Evolutionary conservation across 2,888 invertebrate genomes (phyloP).

Genomic region (Gastracanthus pulcherrimus): DNA sequence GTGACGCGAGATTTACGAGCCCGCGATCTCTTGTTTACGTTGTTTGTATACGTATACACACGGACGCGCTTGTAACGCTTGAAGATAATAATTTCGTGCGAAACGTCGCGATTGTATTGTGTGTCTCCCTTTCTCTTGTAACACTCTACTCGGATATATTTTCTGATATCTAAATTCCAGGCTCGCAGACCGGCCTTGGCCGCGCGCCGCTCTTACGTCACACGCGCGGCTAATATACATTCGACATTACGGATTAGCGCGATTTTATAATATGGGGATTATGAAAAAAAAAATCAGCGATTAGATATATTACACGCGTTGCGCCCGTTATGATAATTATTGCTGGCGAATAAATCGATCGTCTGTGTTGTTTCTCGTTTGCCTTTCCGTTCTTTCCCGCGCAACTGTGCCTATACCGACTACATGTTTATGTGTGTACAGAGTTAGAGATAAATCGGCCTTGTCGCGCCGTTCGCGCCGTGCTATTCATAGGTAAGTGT

Average conservation of each 20-base stretch:
- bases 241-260: not conserved
- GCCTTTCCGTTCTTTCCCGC: not conserved
- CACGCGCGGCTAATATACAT: not conserved
- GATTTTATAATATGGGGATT: conserved; percentile 38
- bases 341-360: not conserved
- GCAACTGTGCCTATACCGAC: not conserved
- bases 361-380: not conserved
- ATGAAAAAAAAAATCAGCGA: conserved; percentile 37
- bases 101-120: not conserved
- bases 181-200: conserved; percentile 6
- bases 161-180: conserved; percentile 3
- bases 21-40: not conserved
- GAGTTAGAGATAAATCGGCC: conserved; percentile 33
- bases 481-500: conserved; percentile 39
- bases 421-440: not conserved
- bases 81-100: not conserved
- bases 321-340: not conserved
- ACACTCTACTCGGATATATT: not conserved
- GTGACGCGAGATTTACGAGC: not conserved
- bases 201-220: conserved; percentile 15
- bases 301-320: not conserved
- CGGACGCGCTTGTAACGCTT: not conserved
- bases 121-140: not conserved
- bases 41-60: not conserved
- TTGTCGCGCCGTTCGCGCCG: not conserved